Evolutionary conservation across 2,797 vertebrate genomes (phyloP), one percentile per base, ranked within the genome.

Genomic region (Clarias laeviceps): DNA sequence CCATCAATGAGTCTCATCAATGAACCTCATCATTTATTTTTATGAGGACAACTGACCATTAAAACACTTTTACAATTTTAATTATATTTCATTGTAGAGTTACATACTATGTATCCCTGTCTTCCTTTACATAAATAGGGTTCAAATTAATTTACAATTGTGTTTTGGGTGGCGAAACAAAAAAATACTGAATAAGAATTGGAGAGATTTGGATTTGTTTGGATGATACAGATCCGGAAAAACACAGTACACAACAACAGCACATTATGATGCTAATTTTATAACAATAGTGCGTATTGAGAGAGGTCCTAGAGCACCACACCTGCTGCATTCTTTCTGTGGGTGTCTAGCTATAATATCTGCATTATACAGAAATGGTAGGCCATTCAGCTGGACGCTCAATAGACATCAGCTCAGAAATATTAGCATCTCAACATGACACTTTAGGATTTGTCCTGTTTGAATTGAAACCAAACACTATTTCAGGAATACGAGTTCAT

Each of bases 361-460:
- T 59, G 56, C 73, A 82, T 87, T 84, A 86, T 57, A 74, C 2
- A 29, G 69, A 76, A 69, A 87, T 27, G 82, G 89, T 79, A 61
- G 80, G 62, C 83, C 73, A 80, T 83, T 89, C 88, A 56, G 85
- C 37, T 74, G 77, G 76, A 84, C 88, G 81, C 64, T 85, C 90
- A 89, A 88, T 87, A 81, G 85, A 70, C 91, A 92, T 93, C 92
- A 91, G 92, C 93, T 89, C 88, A 92, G 88, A 87, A 90, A 85
- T 72, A 88, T 89, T 88, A 87, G 62, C 37, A 84, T 84, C 91
- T 92, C 94, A 94, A 94, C 92, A 56, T 59, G 93, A 92, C 91
- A 86, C 88, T 92, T 86, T 90, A 94, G 94, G 92, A 91, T 90
- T 91, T 1, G 94, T 93, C 90, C 92, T 91, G 91, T 94, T 93